Base-by-base conservation (phyloP, 30 jellyfish, hydroid and myxozoan species). In the Turritopsis rubra region DNA sequence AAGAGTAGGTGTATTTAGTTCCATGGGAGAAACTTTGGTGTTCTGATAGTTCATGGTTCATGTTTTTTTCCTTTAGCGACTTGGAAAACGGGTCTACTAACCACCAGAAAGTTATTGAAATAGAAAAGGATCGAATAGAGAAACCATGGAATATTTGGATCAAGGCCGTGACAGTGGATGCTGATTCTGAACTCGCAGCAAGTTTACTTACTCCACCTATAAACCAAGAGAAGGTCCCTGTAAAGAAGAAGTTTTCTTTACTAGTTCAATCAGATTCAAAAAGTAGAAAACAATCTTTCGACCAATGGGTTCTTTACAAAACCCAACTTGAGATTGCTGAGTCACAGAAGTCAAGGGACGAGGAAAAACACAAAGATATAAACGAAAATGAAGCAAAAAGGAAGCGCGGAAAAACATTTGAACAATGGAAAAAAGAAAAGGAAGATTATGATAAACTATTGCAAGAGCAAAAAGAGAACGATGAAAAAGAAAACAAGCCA, bases 51-150 rank as follows among this genome's bases (percentile, higher is more conserved):
- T n/a, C n/a, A n/a, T n/a, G n/a, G n/a, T n/a, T n/a, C n/a, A n/a
- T n/a, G n/a, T n/a, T n/a, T 13, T 41, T 41, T 5, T 3, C 60
- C 13, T 41, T 41, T 41, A 41, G 60, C 60, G 60, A 41, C 13
- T 41, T 41, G 13, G 60, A 41, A 41, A 41, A 13, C 60, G 13
- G 60, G 5, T 41, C 60, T 13, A 41, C 60, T 3, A 41, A 5
- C 60, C 60, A 74, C 19, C 53, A 28, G n/a, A 29, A 24, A 24
- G 82, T 74, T 29, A 23, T 74, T 24, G 82, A 74, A 29, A 74
- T 74, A 74, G 82, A 74, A 74, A 29, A 74, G 65, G 82, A 74
- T n/a, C 82, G 82, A n/a, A 74, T 74, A 7, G 41, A 74, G 54
- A 74, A 74, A 74, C 82, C 82, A 0, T 74, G 82, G 82, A 74